These are phyloP conservation scores for Canis aureus DNA, from an alignment of 2,113 vertebrate species.

Conservation along the genomic window DNA sequence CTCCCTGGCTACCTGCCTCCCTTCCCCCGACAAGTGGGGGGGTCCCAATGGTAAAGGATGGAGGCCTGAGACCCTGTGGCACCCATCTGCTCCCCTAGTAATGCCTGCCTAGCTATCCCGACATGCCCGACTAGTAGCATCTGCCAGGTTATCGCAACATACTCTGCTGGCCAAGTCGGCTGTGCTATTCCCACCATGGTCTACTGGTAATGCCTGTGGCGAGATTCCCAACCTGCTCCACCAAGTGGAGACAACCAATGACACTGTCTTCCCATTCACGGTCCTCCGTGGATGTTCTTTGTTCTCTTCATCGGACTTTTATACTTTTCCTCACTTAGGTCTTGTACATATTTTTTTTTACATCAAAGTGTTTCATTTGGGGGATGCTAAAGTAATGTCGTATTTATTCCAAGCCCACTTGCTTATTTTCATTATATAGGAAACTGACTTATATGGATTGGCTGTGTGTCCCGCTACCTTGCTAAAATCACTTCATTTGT, in stretches of 20 bases:
- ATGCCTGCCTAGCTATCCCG: background rate
- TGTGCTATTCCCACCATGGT: too few species aligned
- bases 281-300: background rate
- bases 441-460: background rate
- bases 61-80: background rate
- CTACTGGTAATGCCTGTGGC: background rate
- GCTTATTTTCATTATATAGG: background rate
- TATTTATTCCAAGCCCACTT: background rate
- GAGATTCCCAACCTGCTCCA: too few species aligned
- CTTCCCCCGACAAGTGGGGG: background rate
- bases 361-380: background rate
- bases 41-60: background rate
- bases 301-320: background rate
- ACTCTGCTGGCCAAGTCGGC: too few species aligned
- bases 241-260: too few species aligned
- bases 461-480: background rate
- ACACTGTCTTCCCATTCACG: background rate
- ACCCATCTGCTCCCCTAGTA: background rate
- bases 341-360: background rate
- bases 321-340: background rate
- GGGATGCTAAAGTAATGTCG: background rate
- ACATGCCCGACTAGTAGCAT: background rate
- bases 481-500: background rate
- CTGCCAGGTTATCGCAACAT: too few species aligned
- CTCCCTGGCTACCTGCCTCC: background rate